Percentiles rank a stretch among this genome's conserved stretches.
Conservation (phyloP, 2,113 vertebrate genomes). For the Ranitomeya variabilis region DNA sequence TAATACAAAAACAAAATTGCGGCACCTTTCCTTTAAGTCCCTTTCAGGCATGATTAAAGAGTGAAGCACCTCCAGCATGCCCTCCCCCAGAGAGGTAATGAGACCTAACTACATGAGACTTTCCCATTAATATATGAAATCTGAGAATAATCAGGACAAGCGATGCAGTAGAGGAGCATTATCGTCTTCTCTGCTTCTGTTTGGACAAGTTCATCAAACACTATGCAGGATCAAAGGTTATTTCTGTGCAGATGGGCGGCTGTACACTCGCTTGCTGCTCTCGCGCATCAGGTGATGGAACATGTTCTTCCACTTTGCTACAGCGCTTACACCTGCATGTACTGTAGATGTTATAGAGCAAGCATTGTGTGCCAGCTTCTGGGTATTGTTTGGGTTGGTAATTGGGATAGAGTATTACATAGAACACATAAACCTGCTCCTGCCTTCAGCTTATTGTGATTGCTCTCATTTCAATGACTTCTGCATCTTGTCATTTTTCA, state of each 20-base stretch:
- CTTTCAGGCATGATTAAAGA: no score
- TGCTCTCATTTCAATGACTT: no score
- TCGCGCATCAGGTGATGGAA: neutral
- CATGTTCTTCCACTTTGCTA: neutral
- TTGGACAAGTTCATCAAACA: constrained; percentile 40
- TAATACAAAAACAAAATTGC: no score
- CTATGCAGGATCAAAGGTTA: constrained; percentile 15
- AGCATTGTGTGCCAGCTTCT: neutral
- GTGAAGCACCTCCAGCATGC: no score
- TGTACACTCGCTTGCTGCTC: neutral
- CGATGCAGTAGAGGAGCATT: neutral
- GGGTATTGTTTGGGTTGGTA: no score
- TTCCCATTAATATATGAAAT: neutral
- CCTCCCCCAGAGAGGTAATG: neutral
- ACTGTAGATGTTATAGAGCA: neutral
- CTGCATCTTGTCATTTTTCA: no score
- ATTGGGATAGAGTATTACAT: no score
- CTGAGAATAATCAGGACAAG: neutral
- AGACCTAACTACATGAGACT: neutral
- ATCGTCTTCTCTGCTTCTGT: constrained; percentile 9
- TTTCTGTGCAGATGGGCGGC: constrained; percentile 14
- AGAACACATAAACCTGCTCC: no score
- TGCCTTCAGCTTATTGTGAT: no score
- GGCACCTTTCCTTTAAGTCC: no score
- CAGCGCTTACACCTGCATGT: neutral